Evolutionary conservation across 1,140 invertebrate species (phyloP), one percentile per base, ranked within the genome.

Genomic region (Belonocnema kinseyi): DNA sequence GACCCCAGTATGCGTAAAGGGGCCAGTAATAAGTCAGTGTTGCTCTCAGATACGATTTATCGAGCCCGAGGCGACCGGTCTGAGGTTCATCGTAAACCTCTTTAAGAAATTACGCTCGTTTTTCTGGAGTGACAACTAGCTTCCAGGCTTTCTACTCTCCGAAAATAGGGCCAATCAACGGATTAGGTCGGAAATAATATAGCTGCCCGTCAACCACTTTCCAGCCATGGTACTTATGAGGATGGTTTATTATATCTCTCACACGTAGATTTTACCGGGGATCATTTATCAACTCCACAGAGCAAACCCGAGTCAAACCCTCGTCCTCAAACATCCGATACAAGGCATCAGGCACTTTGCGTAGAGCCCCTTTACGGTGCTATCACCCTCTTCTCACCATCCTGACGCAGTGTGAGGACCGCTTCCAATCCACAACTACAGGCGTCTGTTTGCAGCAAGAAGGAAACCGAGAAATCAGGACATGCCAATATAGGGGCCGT

Each of bases 11-110:
- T n/a, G n/a, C n/a, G n/a, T n/a, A n/a, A n/a, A n/a, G n/a, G n/a
- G n/a, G n/a, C n/a, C 76, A 0, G 85, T 85, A 88, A 74, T 85
- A 90, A 0, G 21, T 12, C 11, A 54, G 10, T 16, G 33, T 14
- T 0, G 83, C n/a, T 46, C 84, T 73, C 3, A 50, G 53, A 50
- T 76, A 82, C 0, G 85, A 89, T 78, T 88, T 88, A 17, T 75
- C 79, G 3, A 88, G 79, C 0, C 85, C 83, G 1, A 78, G 17
- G 53, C 79, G 77, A 5, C 76, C 77, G 3, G 78, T 46, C 16
- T 72, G 54, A 0, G 81, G 76, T 19, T 72, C 21, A 11, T 52
- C 50, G 26, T 78, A 53, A 50, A n/a, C 14, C 33, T 71, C 21
- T 0, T 46, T 7, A 16, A 54, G 40, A 4, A 73, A 51, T 46